A percentile compares a stretch with the other conserved stretches of the same genome.
phyloP scores from a whole-genome alignment of 2,888 invertebrate species.

The Trissoscelio sp. region DNA sequence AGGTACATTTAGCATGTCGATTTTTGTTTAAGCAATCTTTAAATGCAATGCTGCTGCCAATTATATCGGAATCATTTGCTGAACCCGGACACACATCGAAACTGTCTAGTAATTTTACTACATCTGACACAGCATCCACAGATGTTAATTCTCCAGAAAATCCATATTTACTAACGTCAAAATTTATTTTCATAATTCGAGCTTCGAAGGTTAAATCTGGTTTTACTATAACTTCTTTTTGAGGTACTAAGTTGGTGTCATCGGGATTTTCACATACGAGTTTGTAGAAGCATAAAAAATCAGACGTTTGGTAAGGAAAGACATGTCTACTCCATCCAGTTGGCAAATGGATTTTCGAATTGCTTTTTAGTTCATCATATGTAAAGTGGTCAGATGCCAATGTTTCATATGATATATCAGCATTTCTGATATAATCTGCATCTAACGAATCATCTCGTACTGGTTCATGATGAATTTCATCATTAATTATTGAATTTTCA shows the following conservation, averaged over 20 bases:
- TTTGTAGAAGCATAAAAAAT: slow-evolving; percentile 15
- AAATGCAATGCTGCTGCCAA: background rate
- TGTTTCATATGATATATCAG: slow-evolving; percentile 17
- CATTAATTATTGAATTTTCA: background rate
- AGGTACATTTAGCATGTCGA: slow-evolving; percentile 27
- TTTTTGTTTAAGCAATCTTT: slow-evolving; percentile 32
- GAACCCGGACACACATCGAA: slow-evolving; percentile 31
- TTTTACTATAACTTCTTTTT: slow-evolving; percentile 17
- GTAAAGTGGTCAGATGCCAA: slow-evolving; percentile 5
- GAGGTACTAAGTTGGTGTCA: slow-evolving; percentile 3
- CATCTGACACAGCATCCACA: slow-evolving; percentile 20
- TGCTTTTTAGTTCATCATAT: slow-evolving; percentile 16
- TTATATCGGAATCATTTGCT: slow-evolving; percentile 8
- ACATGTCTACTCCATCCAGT: slow-evolving; percentile 17
- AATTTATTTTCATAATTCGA: slow-evolving; percentile 19
- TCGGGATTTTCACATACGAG: slow-evolving; percentile 14
- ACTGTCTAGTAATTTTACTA: slow-evolving; percentile 24
- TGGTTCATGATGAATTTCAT: too few relatives aligned
- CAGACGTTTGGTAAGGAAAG: background rate
- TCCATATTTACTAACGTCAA: too few relatives aligned
- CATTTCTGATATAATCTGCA: too few relatives aligned
- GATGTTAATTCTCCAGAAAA: slow-evolving; percentile 11
- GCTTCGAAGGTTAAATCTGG: slow-evolving; percentile 24
- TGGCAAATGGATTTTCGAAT: slow-evolving; percentile 17
- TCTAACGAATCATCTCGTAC: too few relatives aligned